Conservation (phyloP, 1,140 invertebrate species). For the Hermetia illucens region DNA sequence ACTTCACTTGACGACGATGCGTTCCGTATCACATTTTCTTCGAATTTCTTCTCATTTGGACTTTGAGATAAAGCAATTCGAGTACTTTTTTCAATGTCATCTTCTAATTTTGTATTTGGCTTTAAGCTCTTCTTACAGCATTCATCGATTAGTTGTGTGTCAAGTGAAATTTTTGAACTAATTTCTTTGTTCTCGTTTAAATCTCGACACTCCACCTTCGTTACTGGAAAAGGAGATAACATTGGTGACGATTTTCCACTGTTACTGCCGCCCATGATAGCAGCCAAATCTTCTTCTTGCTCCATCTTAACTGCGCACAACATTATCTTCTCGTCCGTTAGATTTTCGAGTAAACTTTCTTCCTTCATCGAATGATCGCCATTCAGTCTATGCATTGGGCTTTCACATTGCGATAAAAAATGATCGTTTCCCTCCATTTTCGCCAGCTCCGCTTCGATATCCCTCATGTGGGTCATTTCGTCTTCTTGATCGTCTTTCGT, state of each 20-base stretch:
- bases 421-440: conserved; percentile 43
- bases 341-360: conserved; percentile 3
- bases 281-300: conserved; percentile 2
- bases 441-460: conserved; percentile 48
- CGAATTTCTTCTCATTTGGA: background rate
- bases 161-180: background rate
- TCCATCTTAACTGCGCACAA: conserved; percentile 9
- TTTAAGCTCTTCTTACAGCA: conserved; percentile 5
- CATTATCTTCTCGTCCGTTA: conserved; percentile 7
- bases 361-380: conserved; percentile 3
- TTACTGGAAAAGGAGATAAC: no score
- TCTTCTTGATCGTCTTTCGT: background rate
- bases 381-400: conserved; percentile 4
- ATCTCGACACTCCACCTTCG: conserved; percentile 13
- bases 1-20: conserved; percentile 3
- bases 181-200: conserved; percentile 27
- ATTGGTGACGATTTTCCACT: conserved; percentile 4
- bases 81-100: background rate
- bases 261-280: conserved; percentile 3
- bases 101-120: conserved; percentile 9
- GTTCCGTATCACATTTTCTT: background rate
- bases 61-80: no score
- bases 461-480: conserved; percentile 31
- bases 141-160: conserved; percentile 8
- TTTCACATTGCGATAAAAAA: conserved; percentile 9